Evolutionary conservation across 2,113 vertebrate species (phyloP).

Genomic region (Saccopteryx bilineata): DNA sequence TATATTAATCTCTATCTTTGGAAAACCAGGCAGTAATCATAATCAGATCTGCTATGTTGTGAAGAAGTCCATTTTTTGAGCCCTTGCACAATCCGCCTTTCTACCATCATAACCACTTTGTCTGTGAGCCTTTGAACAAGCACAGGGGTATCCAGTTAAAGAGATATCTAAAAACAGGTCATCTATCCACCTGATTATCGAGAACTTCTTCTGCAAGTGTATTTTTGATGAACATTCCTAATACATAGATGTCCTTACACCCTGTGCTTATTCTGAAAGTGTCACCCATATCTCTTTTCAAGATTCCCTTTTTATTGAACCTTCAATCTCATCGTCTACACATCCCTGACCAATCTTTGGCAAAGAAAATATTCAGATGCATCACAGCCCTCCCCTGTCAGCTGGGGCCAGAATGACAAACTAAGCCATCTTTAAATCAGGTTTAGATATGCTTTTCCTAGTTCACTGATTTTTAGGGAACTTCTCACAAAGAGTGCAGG

Average conservation of each 20-base stretch:
- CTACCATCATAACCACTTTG: not conserved
- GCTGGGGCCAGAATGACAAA: not conserved
- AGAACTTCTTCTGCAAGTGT: not conserved
- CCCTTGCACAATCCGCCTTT: not conserved
- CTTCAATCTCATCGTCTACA: not conserved
- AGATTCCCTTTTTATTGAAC: not conserved
- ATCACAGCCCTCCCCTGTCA: not conserved
- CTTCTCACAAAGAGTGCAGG: not conserved
- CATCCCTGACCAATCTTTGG: not conserved
- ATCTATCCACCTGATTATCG: not conserved
- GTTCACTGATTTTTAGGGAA: not conserved
- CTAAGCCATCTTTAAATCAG: not conserved
- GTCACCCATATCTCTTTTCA: not conserved
- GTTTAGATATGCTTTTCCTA: not conserved
- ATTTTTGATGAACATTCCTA: not conserved
- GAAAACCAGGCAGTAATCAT: not conserved
- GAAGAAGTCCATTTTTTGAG: not conserved
- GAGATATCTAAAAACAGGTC: not conserved
- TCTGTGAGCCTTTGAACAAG: conserved; percentile 13
- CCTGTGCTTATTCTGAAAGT: not conserved
- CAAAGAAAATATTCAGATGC: not conserved
- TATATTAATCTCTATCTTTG: not conserved
- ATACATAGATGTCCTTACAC: not conserved
- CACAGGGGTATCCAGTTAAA: not conserved
- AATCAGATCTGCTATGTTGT: not conserved